These are phyloP conservation scores for Boulengeromyrus knoepffleri DNA, from an alignment of 2,113 vertebrate species.

Conservation along the genomic window DNA sequence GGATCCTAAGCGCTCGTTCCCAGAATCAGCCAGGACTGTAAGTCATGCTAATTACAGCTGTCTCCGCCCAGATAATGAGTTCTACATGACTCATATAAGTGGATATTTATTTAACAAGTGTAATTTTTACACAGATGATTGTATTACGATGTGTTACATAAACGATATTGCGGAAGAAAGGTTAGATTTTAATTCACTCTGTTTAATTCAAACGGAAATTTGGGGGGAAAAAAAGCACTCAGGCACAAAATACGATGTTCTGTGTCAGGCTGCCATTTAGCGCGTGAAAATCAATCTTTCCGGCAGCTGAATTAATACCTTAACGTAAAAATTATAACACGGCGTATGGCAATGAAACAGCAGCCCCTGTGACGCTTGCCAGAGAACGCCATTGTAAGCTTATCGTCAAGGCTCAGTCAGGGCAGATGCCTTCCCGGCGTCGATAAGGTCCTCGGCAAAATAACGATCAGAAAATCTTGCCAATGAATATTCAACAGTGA, in stretches of 20 bases:
- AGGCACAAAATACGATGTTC: not conserved
- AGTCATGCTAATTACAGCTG: not conserved
- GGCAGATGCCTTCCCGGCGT: not conserved
- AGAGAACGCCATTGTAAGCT: constrained; percentile 12
- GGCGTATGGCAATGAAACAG: not conserved
- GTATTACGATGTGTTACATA: not conserved
- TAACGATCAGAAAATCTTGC: constrained; percentile 13
- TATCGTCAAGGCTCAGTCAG: constrained; percentile 21
- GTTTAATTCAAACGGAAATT: not conserved
- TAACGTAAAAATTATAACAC: not conserved
- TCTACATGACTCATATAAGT: not conserved
- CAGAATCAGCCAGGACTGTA: not conserved
- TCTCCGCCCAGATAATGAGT: not conserved
- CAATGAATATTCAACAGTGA: constrained; percentile 13
- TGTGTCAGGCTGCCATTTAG: constrained; percentile 6
- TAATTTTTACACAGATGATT: not conserved
- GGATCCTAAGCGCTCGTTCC: not conserved
- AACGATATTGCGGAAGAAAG: not conserved
- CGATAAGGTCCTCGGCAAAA: constrained; percentile 10
- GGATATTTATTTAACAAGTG: not conserved
- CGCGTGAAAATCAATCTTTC: constrained; percentile 2
- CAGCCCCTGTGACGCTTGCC: not conserved
- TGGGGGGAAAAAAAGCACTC: not conserved
- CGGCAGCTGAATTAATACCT: constrained; percentile 8
- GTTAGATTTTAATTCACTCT: not conserved